Percentiles rank a stretch among this genome's conserved stretches.
Evolutionary conservation across 2,113 vertebrate genomes (phyloP).

Genomic region (Osmerus eperlanus): DNA sequence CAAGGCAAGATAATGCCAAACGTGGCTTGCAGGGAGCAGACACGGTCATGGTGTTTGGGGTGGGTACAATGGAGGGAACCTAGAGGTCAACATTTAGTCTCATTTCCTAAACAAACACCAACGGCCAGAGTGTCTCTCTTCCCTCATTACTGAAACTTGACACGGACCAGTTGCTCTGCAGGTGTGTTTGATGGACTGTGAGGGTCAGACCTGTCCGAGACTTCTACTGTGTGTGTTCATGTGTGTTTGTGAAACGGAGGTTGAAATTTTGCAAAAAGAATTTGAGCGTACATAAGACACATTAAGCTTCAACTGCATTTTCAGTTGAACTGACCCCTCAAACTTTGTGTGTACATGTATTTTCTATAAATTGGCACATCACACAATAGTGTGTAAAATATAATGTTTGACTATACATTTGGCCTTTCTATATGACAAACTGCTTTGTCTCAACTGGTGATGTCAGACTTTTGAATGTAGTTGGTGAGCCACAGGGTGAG

Average conservation of each 20-base stretch:
- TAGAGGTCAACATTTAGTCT: slow-evolving; percentile 62
- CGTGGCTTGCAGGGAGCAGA: slow-evolving; percentile 43
- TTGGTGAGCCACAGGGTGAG: slow-evolving; percentile 30
- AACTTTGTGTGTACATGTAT: no score
- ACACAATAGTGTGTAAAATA: no score
- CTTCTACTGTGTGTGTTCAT: no score
- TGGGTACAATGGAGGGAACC: slow-evolving; percentile 59
- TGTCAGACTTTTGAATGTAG: slow-evolving; percentile 10
- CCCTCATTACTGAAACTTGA: slow-evolving; percentile 57
- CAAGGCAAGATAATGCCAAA: slow-evolving; percentile 56
- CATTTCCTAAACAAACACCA: slow-evolving; percentile 73
- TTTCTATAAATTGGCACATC: no score
- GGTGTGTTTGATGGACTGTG: slow-evolving; percentile 67
- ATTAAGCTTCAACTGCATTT: no score
- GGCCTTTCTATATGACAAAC: no score
- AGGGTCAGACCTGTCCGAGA: slow-evolving; percentile 30
- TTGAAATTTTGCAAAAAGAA: no score
- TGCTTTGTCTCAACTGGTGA: neutral
- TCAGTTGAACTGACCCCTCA: no score
- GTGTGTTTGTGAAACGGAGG: no score
- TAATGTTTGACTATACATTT: no score
- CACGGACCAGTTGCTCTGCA: slow-evolving; percentile 49
- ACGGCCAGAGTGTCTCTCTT: slow-evolving; percentile 44
- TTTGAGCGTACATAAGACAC: no score
- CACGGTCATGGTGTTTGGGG: slow-evolving; percentile 54